Percentiles rank a stretch among this genome's conserved stretches.
Conservation (phyloP, 2,113 vertebrate genomes). For the Dunckerocampus dactyliophorus region DNA sequence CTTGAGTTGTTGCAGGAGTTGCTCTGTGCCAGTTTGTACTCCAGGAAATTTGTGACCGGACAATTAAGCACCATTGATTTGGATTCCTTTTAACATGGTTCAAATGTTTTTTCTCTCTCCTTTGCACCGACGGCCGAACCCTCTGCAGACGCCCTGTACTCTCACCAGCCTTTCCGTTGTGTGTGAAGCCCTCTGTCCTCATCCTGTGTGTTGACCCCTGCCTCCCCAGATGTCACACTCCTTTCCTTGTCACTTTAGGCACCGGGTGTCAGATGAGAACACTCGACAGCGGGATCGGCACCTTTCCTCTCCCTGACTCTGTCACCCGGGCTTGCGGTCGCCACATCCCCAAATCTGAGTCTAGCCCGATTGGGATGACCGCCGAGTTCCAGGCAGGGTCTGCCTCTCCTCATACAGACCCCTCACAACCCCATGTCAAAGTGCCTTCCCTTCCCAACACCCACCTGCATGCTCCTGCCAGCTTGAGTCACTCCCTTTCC, state of each 20-base stretch:
- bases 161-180: slow-evolving; percentile 59
- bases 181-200: slow-evolving; percentile 48
- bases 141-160: slow-evolving; percentile 45
- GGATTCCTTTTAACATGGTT: slow-evolving; percentile 1
- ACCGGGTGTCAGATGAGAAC: slow-evolving; percentile 91
- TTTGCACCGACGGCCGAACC: slow-evolving; percentile 32
- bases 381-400: slow-evolving; percentile 43
- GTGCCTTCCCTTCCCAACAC: slow-evolving; percentile 77
- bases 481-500: slow-evolving; percentile 77
- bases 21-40: slow-evolving; percentile 5
- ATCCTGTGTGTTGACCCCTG: slow-evolving; percentile 20
- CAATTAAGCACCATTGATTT: background rate
- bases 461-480: slow-evolving; percentile 51
- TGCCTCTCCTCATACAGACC: slow-evolving; percentile 46
- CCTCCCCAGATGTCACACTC: slow-evolving; percentile 60
- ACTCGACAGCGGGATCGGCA: slow-evolving; percentile 92
- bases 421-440: slow-evolving; percentile 64
- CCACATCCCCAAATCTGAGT: slow-evolving; percentile 73
- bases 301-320: slow-evolving; percentile 86
- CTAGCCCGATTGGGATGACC: slow-evolving; percentile 55
- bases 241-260: slow-evolving; percentile 73
- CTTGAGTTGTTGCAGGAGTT: slow-evolving; percentile 15
- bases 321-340: slow-evolving; percentile 73
- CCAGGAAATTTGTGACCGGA: background rate
- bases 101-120: slow-evolving; percentile 32